These are phyloP conservation scores for Graptemys geographica DNA, from an alignment of 2,797 vertebrate genomes.

Conservation along the genomic window DNA sequence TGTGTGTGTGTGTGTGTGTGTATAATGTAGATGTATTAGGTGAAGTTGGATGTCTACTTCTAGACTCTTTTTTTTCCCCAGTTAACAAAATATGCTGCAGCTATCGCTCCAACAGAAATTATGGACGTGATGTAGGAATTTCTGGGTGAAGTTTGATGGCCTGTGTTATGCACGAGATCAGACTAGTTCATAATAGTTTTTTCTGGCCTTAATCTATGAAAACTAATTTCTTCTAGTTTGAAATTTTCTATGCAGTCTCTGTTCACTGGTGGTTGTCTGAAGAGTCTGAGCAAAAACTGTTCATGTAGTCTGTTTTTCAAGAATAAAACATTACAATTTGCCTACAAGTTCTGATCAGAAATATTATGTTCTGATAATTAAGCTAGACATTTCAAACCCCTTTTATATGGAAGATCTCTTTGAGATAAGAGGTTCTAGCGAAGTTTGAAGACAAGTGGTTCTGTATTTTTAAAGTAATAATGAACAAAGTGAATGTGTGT, in stretches of 20 bases:
- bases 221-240: background rate
- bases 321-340: background rate
- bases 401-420: background rate
- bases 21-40: background rate
- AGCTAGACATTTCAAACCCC: background rate
- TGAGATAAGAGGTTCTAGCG: background rate
- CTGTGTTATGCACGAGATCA: background rate
- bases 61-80: background rate
- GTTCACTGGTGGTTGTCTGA: background rate
- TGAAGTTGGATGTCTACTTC: accelerated
- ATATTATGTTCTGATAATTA: background rate
- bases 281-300: background rate
- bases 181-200: background rate
- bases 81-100: background rate
- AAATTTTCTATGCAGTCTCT: background rate
- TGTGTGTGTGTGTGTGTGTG: too few relatives aligned
- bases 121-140: background rate
- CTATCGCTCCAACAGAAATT: background rate
- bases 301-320: background rate
- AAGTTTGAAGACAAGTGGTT: background rate
- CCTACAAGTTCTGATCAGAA: background rate
- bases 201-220: background rate
- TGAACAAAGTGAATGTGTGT: background rate
- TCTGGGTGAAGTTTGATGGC: background rate
- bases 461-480: background rate